A percentile compares a stretch with the other conserved stretches of the same genome.
Evolutionary conservation across 2,797 vertebrate species (phyloP).

Genomic region (Aythya fuligula): DNA sequence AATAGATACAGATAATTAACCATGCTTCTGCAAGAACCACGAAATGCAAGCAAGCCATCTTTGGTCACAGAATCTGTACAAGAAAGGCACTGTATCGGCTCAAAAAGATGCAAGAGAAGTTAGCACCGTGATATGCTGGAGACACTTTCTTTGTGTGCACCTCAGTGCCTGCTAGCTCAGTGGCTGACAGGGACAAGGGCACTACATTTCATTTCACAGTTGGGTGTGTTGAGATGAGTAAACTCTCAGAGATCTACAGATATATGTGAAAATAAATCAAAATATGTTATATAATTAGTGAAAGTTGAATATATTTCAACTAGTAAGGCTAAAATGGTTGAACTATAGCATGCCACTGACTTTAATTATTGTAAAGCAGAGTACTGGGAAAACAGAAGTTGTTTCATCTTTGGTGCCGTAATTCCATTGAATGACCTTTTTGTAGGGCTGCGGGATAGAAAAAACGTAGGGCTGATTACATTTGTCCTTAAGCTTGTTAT

Average conservation of each 20-base stretch:
- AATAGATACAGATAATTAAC: constrained; percentile 25
- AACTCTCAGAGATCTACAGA: neutral
- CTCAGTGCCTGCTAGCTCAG: neutral
- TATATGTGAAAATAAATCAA: neutral
- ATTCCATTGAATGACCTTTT: neutral
- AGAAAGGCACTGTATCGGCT: neutral
- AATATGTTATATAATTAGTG: neutral
- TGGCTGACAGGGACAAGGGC: neutral
- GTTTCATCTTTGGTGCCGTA: neutral
- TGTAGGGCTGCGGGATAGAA: neutral
- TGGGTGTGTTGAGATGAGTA: neutral
- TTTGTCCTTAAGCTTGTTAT: neutral
- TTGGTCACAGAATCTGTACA: neutral
- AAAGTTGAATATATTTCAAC: neutral
- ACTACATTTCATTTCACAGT: neutral
- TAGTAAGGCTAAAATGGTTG: neutral
- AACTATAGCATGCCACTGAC: rapidly evolving
- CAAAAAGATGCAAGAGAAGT: neutral
- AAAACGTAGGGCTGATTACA: neutral
- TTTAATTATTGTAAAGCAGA: neutral
- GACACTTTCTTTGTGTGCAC: neutral
- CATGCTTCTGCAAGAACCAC: neutral
- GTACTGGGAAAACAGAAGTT: neutral
- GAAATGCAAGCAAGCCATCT: neutral
- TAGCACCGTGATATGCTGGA: neutral